phyloP scores from a whole-genome alignment of 2,113 vertebrate species.

The Muscicapa adusta region DNA sequence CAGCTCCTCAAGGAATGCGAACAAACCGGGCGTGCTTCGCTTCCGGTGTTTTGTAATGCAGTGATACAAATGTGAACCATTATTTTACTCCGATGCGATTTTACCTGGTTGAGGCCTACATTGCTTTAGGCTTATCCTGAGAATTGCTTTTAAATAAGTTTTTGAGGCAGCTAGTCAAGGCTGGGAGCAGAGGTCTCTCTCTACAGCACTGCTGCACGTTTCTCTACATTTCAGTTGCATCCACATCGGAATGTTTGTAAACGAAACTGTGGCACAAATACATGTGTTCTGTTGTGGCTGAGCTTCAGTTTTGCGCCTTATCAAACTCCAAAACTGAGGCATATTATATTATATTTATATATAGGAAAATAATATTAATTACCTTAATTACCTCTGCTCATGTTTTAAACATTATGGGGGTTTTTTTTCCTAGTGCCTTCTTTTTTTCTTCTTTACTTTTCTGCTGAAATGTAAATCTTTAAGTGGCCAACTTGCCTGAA shows the following conservation, averaged over 20 bases:
- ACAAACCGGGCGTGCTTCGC: rapidly evolving
- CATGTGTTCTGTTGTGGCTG: rapidly evolving
- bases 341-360: not conserved
- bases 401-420: not conserved
- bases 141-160: not conserved
- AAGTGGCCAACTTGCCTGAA: not conserved
- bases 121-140: not conserved
- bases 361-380: not conserved
- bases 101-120: not conserved
- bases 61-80: rapidly evolving
- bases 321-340: not conserved
- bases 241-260: not conserved
- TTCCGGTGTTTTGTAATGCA: rapidly evolving
- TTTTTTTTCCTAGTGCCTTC: not conserved
- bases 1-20: rapidly evolving
- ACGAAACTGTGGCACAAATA: not conserved
- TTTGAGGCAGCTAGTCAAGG: not conserved
- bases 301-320: not conserved
- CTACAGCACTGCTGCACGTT: rapidly evolving
- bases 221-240: not conserved
- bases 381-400: not conserved
- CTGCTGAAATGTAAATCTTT: not conserved
- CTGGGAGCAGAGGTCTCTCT: not conserved
- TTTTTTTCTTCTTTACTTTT: too few species aligned
- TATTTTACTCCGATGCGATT: rapidly evolving